A percentile compares a stretch with the other conserved stretches of the same genome.
Conservation (phyloP, 1,140 invertebrate genomes). For the Spodoptera frugiperda region DNA sequence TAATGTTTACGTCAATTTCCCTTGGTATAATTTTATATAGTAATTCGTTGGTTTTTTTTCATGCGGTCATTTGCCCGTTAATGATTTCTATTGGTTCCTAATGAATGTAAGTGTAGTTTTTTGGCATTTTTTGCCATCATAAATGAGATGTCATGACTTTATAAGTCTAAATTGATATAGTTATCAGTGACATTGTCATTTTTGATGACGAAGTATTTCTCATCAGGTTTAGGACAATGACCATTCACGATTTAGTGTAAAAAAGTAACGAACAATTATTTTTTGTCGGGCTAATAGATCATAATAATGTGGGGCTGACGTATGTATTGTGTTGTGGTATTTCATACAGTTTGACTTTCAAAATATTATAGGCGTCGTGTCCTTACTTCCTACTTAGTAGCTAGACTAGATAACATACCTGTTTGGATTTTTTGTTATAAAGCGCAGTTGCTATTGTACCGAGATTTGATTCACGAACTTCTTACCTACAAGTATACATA, state of each 20-base stretch:
- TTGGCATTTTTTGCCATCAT: conserved; percentile 32
- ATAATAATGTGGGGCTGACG: conserved; percentile 33
- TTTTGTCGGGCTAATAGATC: conserved; percentile 29
- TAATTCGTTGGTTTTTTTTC: conserved; percentile 23
- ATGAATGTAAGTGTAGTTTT: conserved; percentile 37
- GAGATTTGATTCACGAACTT: not conserved
- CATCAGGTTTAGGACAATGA: conserved; percentile 13
- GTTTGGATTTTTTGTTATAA: not conserved
- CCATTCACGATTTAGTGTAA: conserved; percentile 4
- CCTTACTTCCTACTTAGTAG: conserved; percentile 19
- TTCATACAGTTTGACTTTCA: conserved; percentile 19
- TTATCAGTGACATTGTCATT: conserved; percentile 50
- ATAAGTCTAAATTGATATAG: conserved; percentile 48
- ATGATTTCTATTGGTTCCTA: conserved; percentile 22
- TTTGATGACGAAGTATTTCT: conserved; percentile 30
- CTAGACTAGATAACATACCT: not conserved
- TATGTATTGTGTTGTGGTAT: conserved; percentile 37
- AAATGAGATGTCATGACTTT: conserved; percentile 47
- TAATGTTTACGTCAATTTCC: conserved; percentile 54
- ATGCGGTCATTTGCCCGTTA: conserved; percentile 34
- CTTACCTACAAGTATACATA: too few relatives aligned
- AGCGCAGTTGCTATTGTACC: not conserved
- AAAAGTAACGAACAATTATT: conserved; percentile 36
- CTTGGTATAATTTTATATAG: conserved; percentile 39
- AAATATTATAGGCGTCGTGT: conserved; percentile 13